Conservation (phyloP, 2,888 invertebrate genomes). For the Sicus ferrugineus region DNA sequence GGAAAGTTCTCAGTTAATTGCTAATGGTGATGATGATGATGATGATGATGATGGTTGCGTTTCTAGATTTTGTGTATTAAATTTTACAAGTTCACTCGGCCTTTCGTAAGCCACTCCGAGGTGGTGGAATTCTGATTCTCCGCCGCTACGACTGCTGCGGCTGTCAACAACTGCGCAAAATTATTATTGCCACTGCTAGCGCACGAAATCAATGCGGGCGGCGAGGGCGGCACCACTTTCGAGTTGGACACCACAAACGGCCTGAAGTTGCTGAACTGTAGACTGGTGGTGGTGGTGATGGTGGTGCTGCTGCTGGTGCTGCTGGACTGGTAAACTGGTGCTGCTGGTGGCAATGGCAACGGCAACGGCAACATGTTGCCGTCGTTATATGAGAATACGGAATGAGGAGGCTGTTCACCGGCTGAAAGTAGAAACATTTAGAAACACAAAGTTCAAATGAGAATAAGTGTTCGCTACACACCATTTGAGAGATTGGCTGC, state of each 20-base stretch:
- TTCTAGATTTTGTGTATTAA: constrained; percentile 19
- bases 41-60: constrained; percentile 1
- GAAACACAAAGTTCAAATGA: background rate
- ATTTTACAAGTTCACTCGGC: no score
- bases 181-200: constrained; percentile 45
- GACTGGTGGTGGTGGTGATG: constrained; percentile 19
- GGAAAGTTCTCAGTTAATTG: constrained; percentile 41
- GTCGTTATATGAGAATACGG: constrained; percentile 25
- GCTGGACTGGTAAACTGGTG: constrained; percentile 8
- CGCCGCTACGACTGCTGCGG: constrained; percentile 27
- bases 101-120: no score
- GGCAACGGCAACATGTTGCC: constrained; percentile 19
- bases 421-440: background rate
- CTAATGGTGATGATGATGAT: constrained; percentile 34
- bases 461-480: constrained; percentile 25
- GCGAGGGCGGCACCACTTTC: no score
- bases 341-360: constrained; percentile 11
- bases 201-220: no score
- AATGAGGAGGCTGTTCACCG: background rate
- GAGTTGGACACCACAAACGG: no score
- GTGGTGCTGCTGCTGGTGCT: background rate
- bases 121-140: background rate
- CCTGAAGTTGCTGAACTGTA: no score
- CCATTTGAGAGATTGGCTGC: constrained; percentile 46
- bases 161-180: constrained; percentile 72